Percentiles rank a stretch among this genome's conserved stretches.
phyloP scores from a whole-genome alignment of 2,113 vertebrate species.

The Riparia riparia region DNA sequence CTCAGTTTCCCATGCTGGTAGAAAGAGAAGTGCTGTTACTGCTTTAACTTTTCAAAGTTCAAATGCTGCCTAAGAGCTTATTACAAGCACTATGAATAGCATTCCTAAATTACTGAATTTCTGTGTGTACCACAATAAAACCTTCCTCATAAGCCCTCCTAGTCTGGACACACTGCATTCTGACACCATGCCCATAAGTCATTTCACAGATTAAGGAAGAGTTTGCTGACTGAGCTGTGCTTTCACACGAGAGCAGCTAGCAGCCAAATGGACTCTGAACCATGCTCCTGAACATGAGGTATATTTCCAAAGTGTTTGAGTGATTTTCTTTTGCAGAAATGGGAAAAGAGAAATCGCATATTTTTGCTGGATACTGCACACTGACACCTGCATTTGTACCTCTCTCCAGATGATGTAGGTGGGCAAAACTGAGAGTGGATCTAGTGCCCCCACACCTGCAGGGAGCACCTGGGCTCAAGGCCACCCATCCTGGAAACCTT shows the following conservation, averaged over 20 bases:
- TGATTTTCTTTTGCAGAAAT: background rate
- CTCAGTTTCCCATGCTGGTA: background rate
- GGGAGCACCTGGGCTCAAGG: accelerated
- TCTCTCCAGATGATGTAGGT: background rate
- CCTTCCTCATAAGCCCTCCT: background rate
- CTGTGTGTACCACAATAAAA: background rate
- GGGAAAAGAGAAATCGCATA: background rate
- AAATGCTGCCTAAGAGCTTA: background rate
- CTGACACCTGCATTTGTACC: background rate
- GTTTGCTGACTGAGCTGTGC: background rate
- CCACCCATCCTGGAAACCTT: background rate
- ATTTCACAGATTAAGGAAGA: background rate
- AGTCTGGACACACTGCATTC: background rate
- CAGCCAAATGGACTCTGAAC: background rate
- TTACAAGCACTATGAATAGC: background rate
- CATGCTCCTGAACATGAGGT: background rate
- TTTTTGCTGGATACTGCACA: background rate
- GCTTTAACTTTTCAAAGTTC: background rate
- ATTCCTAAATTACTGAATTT: background rate
- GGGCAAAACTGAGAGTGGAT: background rate
- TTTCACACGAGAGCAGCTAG: background rate
- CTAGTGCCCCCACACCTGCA: background rate
- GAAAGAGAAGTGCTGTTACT: background rate
- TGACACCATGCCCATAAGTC: background rate
- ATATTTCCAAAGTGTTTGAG: background rate